Percentiles rank a stretch among this genome's conserved stretches.
Conservation (phyloP, 2,113 vertebrate genomes). For the Phyllopteryx taeniolatus region DNA sequence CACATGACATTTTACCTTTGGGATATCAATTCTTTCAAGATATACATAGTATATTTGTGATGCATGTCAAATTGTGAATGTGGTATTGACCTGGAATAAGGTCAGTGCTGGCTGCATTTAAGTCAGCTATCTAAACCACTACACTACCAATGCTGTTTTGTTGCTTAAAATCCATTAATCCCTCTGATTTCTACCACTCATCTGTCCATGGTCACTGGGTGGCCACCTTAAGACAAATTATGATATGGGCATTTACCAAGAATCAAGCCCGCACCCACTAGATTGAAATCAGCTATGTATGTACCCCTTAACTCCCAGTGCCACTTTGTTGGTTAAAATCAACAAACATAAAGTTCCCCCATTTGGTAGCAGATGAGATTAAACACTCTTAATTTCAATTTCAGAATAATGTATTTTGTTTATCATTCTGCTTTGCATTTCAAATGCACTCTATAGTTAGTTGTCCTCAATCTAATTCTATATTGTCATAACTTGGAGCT, state of each 20-base stretch:
- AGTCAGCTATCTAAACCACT: background rate
- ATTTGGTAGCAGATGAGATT: background rate
- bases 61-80: too few species aligned
- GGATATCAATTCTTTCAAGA: too few species aligned
- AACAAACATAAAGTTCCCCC: background rate
- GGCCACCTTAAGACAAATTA: too few species aligned
- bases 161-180: background rate
- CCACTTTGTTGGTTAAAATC: too few species aligned
- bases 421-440: background rate
- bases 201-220: too few species aligned
- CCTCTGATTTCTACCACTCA: too few species aligned
- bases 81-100: too few species aligned
- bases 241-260: too few species aligned
- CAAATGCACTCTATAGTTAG: background rate
- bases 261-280: too few species aligned
- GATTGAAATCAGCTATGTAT: too few species aligned
- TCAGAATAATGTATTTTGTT: background rate
- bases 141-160: background rate
- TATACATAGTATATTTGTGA: too few species aligned
- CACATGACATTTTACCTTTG: background rate
- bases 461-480: background rate
- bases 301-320: too few species aligned
- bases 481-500: background rate
- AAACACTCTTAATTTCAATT: background rate
- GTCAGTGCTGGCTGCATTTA: background rate